Evolutionary conservation across 2,113 vertebrate genomes (phyloP).

Genomic region (Ptilorrhoa leucosticta): DNA sequence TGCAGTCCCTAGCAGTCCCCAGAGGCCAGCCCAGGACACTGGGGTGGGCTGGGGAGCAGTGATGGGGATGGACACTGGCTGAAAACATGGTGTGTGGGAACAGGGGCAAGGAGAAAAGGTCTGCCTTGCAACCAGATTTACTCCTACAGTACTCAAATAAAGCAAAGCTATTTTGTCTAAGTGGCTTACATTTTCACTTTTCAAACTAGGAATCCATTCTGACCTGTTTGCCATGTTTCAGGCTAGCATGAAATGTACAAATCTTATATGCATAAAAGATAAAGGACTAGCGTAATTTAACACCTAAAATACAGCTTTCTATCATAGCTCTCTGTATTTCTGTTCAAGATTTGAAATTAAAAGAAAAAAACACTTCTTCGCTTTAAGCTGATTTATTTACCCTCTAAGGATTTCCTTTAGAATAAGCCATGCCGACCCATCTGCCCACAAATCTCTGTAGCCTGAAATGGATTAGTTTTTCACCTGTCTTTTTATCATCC

Average conservation of each 20-base stretch:
- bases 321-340: neutral
- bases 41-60: neutral
- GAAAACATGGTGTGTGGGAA: neutral
- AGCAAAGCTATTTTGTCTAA: neutral
- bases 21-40: neutral
- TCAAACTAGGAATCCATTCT: neutral
- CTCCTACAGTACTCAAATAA: neutral
- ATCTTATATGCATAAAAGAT: neutral
- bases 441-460: neutral
- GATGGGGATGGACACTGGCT: neutral
- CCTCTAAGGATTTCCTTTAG: neutral
- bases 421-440: neutral
- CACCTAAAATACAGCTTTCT: neutral
- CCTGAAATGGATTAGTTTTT: neutral
- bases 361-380: neutral
- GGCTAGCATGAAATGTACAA: neutral
- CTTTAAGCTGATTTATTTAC: neutral
- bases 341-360: neutral
- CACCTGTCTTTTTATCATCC: neutral
- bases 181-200: neutral
- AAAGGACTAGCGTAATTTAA: neutral
- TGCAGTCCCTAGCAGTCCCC: neutral
- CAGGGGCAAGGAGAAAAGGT: neutral
- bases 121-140: neutral
- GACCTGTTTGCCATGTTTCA: neutral